phyloP scores from a whole-genome alignment of 2,797 vertebrate genomes.

The Lemur catta region DNA sequence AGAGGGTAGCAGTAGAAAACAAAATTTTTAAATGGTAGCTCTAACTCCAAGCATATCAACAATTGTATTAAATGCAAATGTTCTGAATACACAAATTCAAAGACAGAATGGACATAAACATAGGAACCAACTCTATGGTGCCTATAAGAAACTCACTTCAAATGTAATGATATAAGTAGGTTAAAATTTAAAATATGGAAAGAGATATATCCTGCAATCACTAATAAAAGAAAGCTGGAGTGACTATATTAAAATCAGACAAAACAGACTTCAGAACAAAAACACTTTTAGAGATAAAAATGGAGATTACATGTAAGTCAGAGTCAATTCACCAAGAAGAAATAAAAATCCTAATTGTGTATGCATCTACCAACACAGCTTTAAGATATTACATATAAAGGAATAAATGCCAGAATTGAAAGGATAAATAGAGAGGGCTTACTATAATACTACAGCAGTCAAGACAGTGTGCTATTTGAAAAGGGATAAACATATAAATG shows the following conservation, averaged over 20 bases:
- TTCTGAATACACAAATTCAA: neutral
- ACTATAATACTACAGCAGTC: neutral
- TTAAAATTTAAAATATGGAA: neutral
- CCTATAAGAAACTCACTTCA: neutral
- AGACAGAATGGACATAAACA: neutral
- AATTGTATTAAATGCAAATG: neutral
- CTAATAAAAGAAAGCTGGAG: no score
- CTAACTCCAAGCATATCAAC: neutral
- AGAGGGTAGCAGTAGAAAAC: neutral
- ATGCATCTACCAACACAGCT: neutral
- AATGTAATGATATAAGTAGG: neutral
- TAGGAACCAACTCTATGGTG: neutral
- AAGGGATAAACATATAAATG: neutral
- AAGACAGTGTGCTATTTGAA: neutral
- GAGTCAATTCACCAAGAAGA: neutral
- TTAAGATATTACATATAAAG: neutral
- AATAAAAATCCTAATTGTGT: neutral
- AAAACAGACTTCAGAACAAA: neutral
- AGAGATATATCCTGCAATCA: neutral
- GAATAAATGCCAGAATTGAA: neutral
- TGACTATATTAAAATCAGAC: neutral
- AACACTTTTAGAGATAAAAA: neutral
- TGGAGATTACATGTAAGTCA: neutral
- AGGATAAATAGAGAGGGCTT: neutral
- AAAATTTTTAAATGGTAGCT: neutral